phyloP scores from a whole-genome alignment of 1,140 invertebrate genomes.

The Pollicipes pollicipes region DNA sequence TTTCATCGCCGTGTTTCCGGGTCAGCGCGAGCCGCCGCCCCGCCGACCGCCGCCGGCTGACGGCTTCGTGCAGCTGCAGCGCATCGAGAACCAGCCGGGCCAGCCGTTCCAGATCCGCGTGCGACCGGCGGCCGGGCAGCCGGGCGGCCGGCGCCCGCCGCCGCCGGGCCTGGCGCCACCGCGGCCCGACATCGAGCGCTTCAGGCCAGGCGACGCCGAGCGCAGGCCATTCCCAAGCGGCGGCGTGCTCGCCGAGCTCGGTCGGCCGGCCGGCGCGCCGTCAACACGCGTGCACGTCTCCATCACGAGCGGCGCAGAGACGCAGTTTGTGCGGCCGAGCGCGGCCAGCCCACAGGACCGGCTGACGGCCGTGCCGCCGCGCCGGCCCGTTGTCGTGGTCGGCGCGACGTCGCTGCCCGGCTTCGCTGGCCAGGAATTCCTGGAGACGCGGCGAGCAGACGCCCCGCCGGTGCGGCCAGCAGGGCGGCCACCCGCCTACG shows the following conservation, averaged over 20 bases:
- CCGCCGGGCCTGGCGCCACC: no score
- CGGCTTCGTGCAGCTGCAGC: neutral
- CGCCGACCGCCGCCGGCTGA: neutral
- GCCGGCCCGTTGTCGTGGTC: neutral
- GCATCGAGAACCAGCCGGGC: neutral
- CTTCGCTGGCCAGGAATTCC: neutral
- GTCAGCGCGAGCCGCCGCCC: neutral
- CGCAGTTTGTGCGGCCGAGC: neutral
- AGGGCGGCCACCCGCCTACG: neutral
- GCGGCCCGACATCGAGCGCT: no score
- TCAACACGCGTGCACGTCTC: neutral
- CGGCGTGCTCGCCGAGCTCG: no score
- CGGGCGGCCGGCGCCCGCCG: no score
- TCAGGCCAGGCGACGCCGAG: no score
- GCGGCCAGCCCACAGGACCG: no score
- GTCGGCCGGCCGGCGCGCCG: no score
- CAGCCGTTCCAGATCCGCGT: neutral
- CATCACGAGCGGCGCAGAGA: neutral
- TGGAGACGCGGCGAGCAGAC: neutral
- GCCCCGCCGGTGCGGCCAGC: no score
- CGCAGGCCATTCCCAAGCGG: no score
- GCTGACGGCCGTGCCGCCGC: no score
- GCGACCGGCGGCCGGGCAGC: neutral
- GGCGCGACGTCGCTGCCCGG: neutral
- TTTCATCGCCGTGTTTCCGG: neutral